Conservation (phyloP, 2,113 vertebrate genomes). For the Heterocephalus glaber region DNA sequence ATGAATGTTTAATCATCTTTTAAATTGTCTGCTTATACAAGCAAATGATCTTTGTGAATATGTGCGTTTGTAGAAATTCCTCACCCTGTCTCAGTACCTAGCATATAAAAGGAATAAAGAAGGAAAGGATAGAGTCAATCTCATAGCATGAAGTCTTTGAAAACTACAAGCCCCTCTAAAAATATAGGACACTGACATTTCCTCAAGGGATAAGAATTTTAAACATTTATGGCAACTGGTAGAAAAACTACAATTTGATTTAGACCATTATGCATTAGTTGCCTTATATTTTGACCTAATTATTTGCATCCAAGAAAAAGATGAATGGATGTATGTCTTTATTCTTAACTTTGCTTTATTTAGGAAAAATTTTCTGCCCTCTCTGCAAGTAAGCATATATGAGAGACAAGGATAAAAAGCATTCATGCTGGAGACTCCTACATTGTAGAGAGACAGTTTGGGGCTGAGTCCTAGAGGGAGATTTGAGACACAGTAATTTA, state of each 20-base stretch:
- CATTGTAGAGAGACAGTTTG: background rate
- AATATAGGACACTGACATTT: background rate
- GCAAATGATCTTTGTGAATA: background rate
- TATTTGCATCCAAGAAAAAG: background rate
- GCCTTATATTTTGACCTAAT: conserved; percentile 15
- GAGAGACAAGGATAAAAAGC: background rate
- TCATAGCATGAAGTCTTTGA: background rate
- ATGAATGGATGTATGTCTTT: background rate
- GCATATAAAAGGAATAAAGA: background rate
- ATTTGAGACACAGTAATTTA: background rate
- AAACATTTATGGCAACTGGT: background rate
- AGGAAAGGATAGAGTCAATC: background rate
- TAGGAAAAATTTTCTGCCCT: background rate
- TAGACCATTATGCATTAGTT: background rate
- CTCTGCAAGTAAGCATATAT: background rate
- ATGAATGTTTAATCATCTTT: background rate
- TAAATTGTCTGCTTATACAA: conserved; percentile 15
- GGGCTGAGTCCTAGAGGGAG: background rate
- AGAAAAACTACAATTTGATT: background rate
- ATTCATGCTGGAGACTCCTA: background rate
- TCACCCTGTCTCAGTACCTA: background rate
- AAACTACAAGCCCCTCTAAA: background rate
- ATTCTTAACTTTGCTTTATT: background rate
- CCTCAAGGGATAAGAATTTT: background rate
- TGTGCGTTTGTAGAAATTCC: background rate